Conservation (phyloP, 2,888 invertebrate genomes). For the Mesodorylaimus sp. region DNA sequence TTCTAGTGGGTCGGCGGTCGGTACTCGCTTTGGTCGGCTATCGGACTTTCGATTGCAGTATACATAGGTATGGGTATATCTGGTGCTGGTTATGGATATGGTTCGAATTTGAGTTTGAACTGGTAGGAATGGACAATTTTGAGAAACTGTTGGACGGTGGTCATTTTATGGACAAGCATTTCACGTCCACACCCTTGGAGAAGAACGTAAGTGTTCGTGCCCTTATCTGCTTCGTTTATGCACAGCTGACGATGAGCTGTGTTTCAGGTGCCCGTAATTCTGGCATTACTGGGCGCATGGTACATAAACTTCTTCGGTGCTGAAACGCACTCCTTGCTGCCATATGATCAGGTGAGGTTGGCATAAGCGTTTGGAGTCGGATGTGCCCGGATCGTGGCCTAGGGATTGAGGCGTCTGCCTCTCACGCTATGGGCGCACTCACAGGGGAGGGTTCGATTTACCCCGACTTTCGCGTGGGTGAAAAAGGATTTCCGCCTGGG, state of each 20-base stretch:
- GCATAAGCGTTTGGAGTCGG: too few relatives aligned
- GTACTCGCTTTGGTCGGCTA: constrained; percentile 94
- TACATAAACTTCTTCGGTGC: constrained; percentile 83
- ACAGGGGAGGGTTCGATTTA: too few relatives aligned
- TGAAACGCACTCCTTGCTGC: constrained; percentile 83
- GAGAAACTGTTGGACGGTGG: constrained; percentile 74
- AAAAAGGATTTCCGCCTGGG: too few relatives aligned
- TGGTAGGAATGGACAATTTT: constrained; percentile 77
- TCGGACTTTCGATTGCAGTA: constrained; percentile 83
- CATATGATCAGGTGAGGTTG: constrained; percentile 93
- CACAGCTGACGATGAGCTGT: too few relatives aligned
- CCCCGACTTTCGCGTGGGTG: too few relatives aligned
- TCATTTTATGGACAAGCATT: constrained; percentile 82
- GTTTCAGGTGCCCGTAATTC: constrained; percentile 66
- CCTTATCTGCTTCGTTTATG: too few relatives aligned
- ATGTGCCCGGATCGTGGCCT: too few relatives aligned
- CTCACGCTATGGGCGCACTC: too few relatives aligned
- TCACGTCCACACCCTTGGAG: constrained; percentile 60
- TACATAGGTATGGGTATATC: too few relatives aligned
- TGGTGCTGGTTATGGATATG: too few relatives aligned
- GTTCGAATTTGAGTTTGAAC: too few relatives aligned
- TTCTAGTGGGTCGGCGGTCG: constrained; percentile 84
- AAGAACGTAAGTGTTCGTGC: constrained; percentile 83
- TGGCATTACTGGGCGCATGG: constrained; percentile 71
- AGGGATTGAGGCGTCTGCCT: too few relatives aligned